Evolutionary conservation across 2,888 invertebrate species (phyloP).

Genomic region (Ptychoptera contaminata): DNA sequence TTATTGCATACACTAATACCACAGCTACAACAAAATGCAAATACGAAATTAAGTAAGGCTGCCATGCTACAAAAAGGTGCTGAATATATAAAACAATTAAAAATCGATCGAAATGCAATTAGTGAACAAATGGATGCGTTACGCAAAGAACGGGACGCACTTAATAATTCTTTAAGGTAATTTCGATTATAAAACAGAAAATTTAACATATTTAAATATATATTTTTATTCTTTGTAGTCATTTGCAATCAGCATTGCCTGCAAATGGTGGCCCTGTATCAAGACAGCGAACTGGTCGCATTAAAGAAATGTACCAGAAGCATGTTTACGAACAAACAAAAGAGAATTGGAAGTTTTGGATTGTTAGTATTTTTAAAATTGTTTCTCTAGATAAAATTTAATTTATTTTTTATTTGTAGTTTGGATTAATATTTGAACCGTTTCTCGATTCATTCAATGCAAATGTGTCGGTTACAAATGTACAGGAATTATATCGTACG

Average conservation of each 20-base stretch:
- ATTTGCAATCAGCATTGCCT: constrained; percentile 86
- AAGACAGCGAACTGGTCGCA: constrained; percentile 72
- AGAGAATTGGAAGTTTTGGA: constrained; percentile 97
- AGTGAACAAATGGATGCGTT: constrained; percentile 82
- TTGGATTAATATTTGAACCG: constrained; percentile 81
- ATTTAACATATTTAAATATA: not conserved
- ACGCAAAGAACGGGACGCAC: constrained; percentile 74
- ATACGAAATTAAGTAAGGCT: constrained; percentile 87
- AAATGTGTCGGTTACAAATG: constrained; percentile 79
- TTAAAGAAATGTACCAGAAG: constrained; percentile 86
- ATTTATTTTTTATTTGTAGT: constrained; percentile 36
- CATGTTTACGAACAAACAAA: constrained; percentile 75
- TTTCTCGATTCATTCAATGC: constrained; percentile 81
- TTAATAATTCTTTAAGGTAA: constrained; percentile 83
- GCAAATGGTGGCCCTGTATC: constrained; percentile 92
- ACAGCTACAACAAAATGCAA: constrained; percentile 75
- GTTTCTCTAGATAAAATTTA: not conserved
- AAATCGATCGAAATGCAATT: constrained; percentile 67
- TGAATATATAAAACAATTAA: constrained; percentile 81
- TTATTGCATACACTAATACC: constrained; percentile 85
- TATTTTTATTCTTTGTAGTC: constrained; percentile 39
- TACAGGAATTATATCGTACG: constrained; percentile 82
- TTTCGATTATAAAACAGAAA: not conserved
- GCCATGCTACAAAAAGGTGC: constrained; percentile 95
- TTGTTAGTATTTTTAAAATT: constrained; percentile 63